Percentiles rank a stretch among this genome's conserved stretches.
Evolutionary conservation across 2,797 vertebrate genomes (phyloP).

Genomic region (Odontamblyopus lacepedii): DNA sequence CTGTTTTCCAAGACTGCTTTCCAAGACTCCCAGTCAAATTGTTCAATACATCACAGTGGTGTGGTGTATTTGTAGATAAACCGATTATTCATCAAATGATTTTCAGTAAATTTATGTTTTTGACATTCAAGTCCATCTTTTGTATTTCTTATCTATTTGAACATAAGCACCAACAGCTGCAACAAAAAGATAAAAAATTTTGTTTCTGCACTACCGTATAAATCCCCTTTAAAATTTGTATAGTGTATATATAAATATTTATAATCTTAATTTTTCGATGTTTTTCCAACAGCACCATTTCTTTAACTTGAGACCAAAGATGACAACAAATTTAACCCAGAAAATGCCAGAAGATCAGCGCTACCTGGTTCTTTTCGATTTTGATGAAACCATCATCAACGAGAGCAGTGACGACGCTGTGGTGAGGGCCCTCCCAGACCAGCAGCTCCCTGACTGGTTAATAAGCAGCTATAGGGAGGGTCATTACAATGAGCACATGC

Average conservation of each 20-base stretch:
- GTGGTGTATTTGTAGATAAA: background rate
- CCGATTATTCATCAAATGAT: background rate
- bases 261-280: slow-evolving; percentile 1
- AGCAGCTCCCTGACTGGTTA: slow-evolving; percentile 82
- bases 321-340: slow-evolving; percentile 47
- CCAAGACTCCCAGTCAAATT: background rate
- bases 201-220: background rate
- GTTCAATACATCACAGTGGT: background rate
- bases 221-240: background rate
- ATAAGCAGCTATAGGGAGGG: slow-evolving; percentile 78
- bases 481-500: slow-evolving; percentile 89
- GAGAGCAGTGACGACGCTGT: slow-evolving; percentile 90
- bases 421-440: slow-evolving; percentile 75
- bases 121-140: background rate
- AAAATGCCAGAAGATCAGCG: slow-evolving; percentile 42
- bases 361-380: slow-evolving; percentile 89
- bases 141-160: background rate
- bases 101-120: background rate
- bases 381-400: slow-evolving; percentile 91
- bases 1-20: background rate
- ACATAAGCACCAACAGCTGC: background rate
- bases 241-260: background rate
- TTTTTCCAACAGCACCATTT: slow-evolving; percentile 35
- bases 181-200: background rate
- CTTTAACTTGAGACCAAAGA: slow-evolving; percentile 39